A percentile compares a stretch with the other conserved stretches of the same genome.
These are phyloP conservation scores for Siniperca knerii DNA, from an alignment of 2,113 vertebrate genomes.

Conservation along the genomic window DNA sequence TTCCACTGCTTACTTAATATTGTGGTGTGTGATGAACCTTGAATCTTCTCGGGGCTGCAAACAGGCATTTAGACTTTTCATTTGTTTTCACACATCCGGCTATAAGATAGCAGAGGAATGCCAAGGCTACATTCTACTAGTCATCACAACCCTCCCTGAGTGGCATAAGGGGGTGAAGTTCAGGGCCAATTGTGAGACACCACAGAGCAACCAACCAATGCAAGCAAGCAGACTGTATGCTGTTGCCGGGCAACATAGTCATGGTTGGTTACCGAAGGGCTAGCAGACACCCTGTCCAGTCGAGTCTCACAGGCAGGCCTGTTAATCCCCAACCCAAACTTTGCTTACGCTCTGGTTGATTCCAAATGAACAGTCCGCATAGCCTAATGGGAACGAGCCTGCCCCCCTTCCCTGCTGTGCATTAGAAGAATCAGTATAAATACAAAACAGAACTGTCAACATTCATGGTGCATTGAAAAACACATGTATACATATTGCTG, in stretches of 20 bases:
- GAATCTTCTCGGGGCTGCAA: background rate
- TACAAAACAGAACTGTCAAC: background rate
- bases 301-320: conserved; percentile 60
- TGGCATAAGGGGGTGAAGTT: conserved; percentile 45
- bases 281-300: conserved; percentile 37
- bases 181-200: conserved; percentile 55
- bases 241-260: conserved; percentile 63
- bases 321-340: conserved; percentile 81
- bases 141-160: conserved; percentile 59
- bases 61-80: conserved; percentile 1
- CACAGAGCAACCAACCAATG: conserved; percentile 43
- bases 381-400: conserved; percentile 59
- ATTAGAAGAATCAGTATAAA: conserved; percentile 39
- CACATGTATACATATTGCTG: background rate
- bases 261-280: conserved; percentile 53
- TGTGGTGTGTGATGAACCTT: background rate
- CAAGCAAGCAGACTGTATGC: conserved; percentile 38
- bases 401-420: conserved; percentile 27
- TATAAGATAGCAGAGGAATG: conserved; percentile 58
- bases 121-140: conserved; percentile 57
- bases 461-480: background rate
- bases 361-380: conserved; percentile 62
- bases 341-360: conserved; percentile 74
- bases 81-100: conserved; percentile 35
- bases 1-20: too few relatives aligned